Percentiles rank a stretch among this genome's conserved stretches.
Conservation (phyloP, 2,113 vertebrate species). For the Actinemys pallida region DNA sequence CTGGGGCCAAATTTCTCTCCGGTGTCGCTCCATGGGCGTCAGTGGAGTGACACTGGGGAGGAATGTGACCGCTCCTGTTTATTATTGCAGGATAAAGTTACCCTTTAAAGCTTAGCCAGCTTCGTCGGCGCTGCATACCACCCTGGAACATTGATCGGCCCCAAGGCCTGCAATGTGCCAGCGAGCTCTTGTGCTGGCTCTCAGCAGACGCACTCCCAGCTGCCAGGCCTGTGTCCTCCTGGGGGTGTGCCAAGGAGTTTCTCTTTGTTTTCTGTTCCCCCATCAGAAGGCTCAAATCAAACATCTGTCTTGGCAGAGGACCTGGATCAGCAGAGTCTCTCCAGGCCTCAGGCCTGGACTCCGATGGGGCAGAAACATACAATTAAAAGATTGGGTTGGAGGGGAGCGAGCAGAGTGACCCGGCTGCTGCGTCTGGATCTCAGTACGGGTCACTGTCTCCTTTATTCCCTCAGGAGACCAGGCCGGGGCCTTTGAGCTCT, state of each 20-base stretch:
- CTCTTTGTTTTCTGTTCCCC: neutral
- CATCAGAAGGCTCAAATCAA: neutral
- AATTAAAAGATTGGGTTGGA: neutral
- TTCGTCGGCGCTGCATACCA: constrained; percentile 55
- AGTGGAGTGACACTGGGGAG: constrained; percentile 52
- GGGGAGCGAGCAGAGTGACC: neutral
- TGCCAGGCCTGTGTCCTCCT: neutral
- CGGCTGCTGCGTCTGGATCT: neutral
- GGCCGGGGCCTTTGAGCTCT: neutral
- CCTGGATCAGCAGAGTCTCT: neutral
- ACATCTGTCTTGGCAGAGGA: neutral
- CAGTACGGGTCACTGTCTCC: neutral
- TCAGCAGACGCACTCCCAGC: rapidly evolving
- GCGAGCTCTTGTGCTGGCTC: neutral
- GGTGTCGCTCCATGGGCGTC: constrained; percentile 17
- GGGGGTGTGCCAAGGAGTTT: neutral
- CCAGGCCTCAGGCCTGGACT: neutral
- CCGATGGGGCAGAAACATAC: neutral
- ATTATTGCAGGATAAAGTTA: constrained; percentile 68
- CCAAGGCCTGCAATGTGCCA: neutral
- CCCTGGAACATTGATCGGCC: constrained; percentile 35
- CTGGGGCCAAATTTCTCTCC: neutral
- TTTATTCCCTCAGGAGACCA: neutral
- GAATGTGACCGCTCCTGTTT: constrained; percentile 61
- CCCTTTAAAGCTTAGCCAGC: constrained; percentile 66